Evolutionary conservation across 2,888 invertebrate species (phyloP), one percentile per base, ranked within the genome.

Genomic region (Napeogenes inachia): DNA sequence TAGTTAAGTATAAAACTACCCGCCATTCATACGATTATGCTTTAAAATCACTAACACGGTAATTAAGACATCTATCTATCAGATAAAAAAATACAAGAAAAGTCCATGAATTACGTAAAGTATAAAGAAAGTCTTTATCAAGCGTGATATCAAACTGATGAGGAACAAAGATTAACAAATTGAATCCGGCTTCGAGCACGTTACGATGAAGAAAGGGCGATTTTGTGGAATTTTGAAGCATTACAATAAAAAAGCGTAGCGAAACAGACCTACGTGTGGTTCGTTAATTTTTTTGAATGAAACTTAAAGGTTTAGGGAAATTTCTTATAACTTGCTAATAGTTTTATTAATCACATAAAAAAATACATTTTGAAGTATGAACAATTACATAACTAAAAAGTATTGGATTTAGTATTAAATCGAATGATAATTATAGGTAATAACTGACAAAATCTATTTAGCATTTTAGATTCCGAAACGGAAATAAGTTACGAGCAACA

Each of bases 121-220:
- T 21, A 30, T 50, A 30, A 30, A 50, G 42, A 42, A 42, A 60
- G 45, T 54, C 54, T 62, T 55, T 56, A 62, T 62, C 54, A 56
- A 60, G 35, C 65, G 57, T 57, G 47, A 58, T 59, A 58, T 42
- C 54, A 55, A 54, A 2, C 30, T 67, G 67, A 80, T 77, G 70
- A 68, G 73, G 74, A 74, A 85, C 83, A 85, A 84, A 74, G 71
- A 74, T 56, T 63, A 75, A 78, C 76, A 82, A 84, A 86, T 85
- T 84, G 82, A 85, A 86, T 82, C 78, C 79, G 79, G 78, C 79
- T 72, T 63, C 63, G 65, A 13, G 59, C 81, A 80, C 73, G 82
- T 80, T 81, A 82, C 73, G 55, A 55, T 38, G 57, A 61, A 61
- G 53, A 63, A 61, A 57, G 74, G 75, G 71, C 63, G 55, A 64